A percentile compares a stretch with the other conserved stretches of the same genome.
phyloP scores from a whole-genome alignment of 2,113 vertebrate species.

The Rattus rattus region DNA sequence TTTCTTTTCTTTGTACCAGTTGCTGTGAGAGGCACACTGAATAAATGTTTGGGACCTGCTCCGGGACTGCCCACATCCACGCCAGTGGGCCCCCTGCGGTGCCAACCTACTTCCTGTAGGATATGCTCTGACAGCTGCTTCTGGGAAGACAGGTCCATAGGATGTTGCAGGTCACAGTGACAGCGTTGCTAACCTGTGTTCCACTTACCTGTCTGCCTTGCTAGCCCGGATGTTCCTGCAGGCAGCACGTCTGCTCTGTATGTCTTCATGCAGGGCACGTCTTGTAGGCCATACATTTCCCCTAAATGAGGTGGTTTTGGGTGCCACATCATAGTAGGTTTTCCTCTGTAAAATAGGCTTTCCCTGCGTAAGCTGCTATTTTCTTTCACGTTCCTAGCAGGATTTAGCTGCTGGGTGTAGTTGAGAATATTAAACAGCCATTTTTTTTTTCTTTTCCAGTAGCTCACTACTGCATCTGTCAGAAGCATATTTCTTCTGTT shows the following conservation, averaged over 20 bases:
- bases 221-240: background rate
- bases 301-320: background rate
- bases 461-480: background rate
- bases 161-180: background rate
- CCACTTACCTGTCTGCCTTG: background rate
- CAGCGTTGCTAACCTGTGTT: background rate
- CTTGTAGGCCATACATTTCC: background rate
- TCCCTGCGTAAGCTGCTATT: background rate
- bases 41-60: background rate
- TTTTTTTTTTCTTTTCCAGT: background rate
- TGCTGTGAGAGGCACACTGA: background rate
- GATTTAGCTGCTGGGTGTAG: background rate
- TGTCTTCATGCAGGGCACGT: background rate
- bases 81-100: background rate
- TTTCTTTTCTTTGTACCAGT: background rate
- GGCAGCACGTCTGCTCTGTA: background rate
- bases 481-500: constrained; percentile 25
- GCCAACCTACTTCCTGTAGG: background rate
- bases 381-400: background rate
- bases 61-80: background rate
- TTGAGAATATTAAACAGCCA: background rate
- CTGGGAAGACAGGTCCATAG: background rate
- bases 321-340: background rate
- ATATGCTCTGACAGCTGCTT: background rate
- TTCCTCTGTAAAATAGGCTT: constrained; percentile 22